A percentile compares a stretch with the other conserved stretches of the same genome.
phyloP scores from a whole-genome alignment of 2,113 vertebrate species.

The Sapajus apella region DNA sequence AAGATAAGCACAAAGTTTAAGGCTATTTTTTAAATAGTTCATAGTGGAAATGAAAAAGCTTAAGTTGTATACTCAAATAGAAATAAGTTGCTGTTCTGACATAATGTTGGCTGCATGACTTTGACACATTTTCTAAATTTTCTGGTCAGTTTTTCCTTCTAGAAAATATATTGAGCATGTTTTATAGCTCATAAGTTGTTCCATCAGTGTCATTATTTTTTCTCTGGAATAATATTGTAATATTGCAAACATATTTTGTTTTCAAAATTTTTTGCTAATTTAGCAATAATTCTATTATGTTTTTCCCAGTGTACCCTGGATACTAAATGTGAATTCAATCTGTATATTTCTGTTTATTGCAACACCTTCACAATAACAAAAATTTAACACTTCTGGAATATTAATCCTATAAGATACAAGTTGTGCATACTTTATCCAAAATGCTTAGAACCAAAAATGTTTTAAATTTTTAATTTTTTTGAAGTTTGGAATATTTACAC shows the following conservation, averaged over 20 bases:
- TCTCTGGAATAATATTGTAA: not conserved
- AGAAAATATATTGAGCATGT: not conserved
- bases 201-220: not conserved
- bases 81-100: not conserved
- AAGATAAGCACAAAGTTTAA: constrained; percentile 15
- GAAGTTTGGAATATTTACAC: not conserved
- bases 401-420: not conserved
- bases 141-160: not conserved
- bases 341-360: not conserved
- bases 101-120: not conserved
- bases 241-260: not conserved
- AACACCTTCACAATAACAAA: not conserved
- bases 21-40: constrained; percentile 1
- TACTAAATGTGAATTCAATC: not conserved
- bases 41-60: not conserved
- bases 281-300: not conserved
- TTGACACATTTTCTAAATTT: not conserved
- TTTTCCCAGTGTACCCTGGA: not conserved
- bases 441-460: not conserved
- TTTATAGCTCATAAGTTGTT: not conserved
- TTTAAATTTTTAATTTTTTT: not conserved
- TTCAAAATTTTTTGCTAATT: not conserved
- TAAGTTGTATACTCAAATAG: not conserved
- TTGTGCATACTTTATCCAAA: not conserved
- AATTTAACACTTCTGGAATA: constrained; percentile 1